Evolutionary conservation across 2,797 vertebrate genomes (phyloP), one percentile per base, ranked within the genome.

Genomic region (Crocidura indochinensis): DNA sequence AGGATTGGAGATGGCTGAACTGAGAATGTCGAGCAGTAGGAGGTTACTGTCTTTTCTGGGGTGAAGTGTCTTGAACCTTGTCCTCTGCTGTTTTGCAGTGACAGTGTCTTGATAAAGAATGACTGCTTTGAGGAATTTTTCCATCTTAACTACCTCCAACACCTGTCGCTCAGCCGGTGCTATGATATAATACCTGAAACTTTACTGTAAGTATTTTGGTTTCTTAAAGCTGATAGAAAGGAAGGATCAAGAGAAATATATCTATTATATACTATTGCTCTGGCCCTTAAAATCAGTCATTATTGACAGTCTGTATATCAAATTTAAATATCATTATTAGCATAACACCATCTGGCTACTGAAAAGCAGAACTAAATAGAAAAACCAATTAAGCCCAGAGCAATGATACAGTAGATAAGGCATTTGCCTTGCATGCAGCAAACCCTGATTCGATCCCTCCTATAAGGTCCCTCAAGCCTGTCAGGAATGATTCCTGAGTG

Each of bases 121-220:
- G 98, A 99, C 92, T 98, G 98, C 95, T 98, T 99, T 95, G 97
- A 96, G 0, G 97, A 98, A 88, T 98, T 99, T 73, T 97, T 95
- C 64, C 97, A 98, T 12, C 98, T 99, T 44, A 17, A 0, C 22
- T 98, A 98, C 91, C 97, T 98, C 81, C 96, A 96, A 79, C 98
- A 99, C 80, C 97, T 99, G 38, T 98, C 98, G 9, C 98, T 99
- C 94, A 99, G 99, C 65, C 99, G 99, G 95, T 99, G 99, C 97
- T 99, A 99, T 1, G 99, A 99, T 97, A 99, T 99, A 87, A 97
- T 98, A 94, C 98, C 99, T 3, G 98, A 98, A 26, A 97, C 98
- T 20, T 97, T 99, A 91, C 97, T 98, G 99, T 99, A 94, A 98
- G 99, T 98, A 11, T 73, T 10, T 46, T 69, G 44, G 64, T 2